These are phyloP conservation scores for Drosophila tanythrix DNA, from an alignment of 2,888 invertebrate species.

Conservation along the genomic window DNA sequence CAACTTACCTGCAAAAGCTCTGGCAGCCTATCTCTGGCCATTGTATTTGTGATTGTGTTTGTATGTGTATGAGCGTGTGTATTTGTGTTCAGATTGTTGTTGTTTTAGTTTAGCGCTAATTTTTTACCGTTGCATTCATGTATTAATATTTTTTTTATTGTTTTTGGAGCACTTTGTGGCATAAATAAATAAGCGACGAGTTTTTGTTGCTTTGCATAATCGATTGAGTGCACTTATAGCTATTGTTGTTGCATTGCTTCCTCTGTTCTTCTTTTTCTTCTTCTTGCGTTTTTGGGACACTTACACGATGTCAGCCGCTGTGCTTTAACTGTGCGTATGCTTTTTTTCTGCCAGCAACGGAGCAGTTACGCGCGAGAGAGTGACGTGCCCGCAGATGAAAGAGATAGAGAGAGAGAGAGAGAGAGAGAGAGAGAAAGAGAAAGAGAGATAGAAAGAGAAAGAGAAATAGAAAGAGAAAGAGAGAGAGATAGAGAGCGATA, in stretches of 20 bases:
- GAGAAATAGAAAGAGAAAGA: not conserved
- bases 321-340: conserved; percentile 61
- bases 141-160: conserved; percentile 18
- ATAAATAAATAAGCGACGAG: conserved; percentile 15
- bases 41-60: conserved; percentile 31
- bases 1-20: conserved; percentile 83
- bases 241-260: conserved; percentile 11
- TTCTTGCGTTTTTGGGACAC: conserved; percentile 24
- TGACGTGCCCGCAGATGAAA: not conserved
- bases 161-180: conserved; percentile 30
- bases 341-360: conserved; percentile 13
- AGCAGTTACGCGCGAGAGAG: conserved; percentile 35
- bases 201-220: conserved; percentile 39
- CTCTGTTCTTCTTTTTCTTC: conserved; percentile 15
- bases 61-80: conserved; percentile 19
- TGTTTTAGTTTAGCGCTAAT: conserved; percentile 7
- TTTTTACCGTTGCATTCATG: conserved; percentile 21
- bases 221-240: conserved; percentile 19
- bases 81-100: conserved; percentile 22
- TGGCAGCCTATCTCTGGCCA: conserved; percentile 83
- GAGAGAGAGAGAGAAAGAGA: conserved; percentile 6
- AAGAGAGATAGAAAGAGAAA: conserved; percentile 1
- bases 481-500: conserved; percentile 35
- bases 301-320: conserved; percentile 65
- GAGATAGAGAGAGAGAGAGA: not conserved